Evolutionary conservation across 2,113 vertebrate species (phyloP), one percentile per base, ranked within the genome.

Genomic region (Sylvietta virens): DNA sequence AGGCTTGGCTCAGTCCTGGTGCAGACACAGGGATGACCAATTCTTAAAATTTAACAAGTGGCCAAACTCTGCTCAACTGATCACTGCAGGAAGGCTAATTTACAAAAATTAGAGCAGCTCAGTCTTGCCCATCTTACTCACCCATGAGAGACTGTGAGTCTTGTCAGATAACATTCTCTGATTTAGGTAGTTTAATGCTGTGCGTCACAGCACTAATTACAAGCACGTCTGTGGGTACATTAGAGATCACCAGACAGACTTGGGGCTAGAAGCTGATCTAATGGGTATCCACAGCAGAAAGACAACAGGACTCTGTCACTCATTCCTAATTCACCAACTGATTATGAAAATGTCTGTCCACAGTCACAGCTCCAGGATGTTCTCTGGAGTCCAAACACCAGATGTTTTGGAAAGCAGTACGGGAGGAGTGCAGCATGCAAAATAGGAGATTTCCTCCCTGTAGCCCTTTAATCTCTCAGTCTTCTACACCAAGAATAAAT

Each of bases 401-500:
- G 90, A 84, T 86, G 83, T 81, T 95, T 81, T 33, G 8, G 76
- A 76, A 90, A 81, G 83, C 65, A 88, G 82, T 39, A 60, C 0
- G 0, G 60, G 35, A 71, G 62, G 31, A 86, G 39, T 19, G 11
- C 88, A 71, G 78, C 83, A 86, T 72, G 92, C 82, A 83, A 81
- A 96, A 73, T 0, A 71, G 65, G 71, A 92, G 56, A 86, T 64
- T 74, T 93, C 84, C 69, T 94, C 66, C 83, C 69, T 83, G 67
- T 56, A 88, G 76, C 72, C 91, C 88, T 93, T 92, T 90, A 88
- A 95, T 95, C 80, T 88, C 60, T 51, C 48, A 33, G 51, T 72
- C 92, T 92, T 93, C 57, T 72, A 48, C 13, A 88, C 64, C 70
- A 90, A 67, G 82, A 92, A 96, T 91, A 96, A 95, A 95, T 67